Evolutionary conservation across 1,140 invertebrate genomes (phyloP).

Genomic region (Catajapyx aquilonaris): DNA sequence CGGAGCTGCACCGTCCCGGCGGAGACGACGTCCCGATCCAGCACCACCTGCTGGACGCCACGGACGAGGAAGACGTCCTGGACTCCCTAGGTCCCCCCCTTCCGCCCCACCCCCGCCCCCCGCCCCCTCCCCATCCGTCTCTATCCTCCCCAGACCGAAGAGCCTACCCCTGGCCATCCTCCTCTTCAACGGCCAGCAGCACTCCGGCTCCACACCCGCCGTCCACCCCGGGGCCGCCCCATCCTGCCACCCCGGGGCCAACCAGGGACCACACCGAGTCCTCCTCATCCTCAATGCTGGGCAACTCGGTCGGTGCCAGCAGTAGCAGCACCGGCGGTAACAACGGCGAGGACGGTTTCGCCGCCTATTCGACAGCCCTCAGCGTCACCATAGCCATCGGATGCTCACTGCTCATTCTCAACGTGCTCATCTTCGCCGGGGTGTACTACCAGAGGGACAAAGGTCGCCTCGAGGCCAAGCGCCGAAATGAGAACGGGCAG

Average conservation of each 20-base stretch:
- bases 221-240: slow-evolving; percentile 11
- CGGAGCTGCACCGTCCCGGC: slow-evolving; percentile 78
- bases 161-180: not conserved
- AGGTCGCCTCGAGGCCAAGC: too few relatives aligned
- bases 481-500: too few relatives aligned
- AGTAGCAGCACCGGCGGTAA: slow-evolving; percentile 1
- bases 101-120: slow-evolving; percentile 2
- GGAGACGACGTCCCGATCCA: slow-evolving; percentile 61
- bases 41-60: slow-evolving; percentile 63
- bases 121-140: not conserved
- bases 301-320: slow-evolving; percentile 6
- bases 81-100: slow-evolving; percentile 11
- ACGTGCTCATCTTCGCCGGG: slow-evolving; percentile 83
- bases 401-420: slow-evolving; percentile 67
- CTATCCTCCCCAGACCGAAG: not conserved
- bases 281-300: slow-evolving; percentile 9
- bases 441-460: too few relatives aligned
- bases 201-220: slow-evolving; percentile 7
- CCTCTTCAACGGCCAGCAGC: slow-evolving; percentile 5
- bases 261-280: slow-evolving; percentile 12
- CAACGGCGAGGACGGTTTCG: slow-evolving; percentile 56
- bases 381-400: slow-evolving; percentile 88
- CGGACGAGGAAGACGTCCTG: slow-evolving; percentile 33
- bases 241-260: slow-evolving; percentile 10
- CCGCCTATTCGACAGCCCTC: slow-evolving; percentile 66